Evolutionary conservation across 2,797 vertebrate species (phyloP).

Genomic region (Phalanger gymnotis): DNA sequence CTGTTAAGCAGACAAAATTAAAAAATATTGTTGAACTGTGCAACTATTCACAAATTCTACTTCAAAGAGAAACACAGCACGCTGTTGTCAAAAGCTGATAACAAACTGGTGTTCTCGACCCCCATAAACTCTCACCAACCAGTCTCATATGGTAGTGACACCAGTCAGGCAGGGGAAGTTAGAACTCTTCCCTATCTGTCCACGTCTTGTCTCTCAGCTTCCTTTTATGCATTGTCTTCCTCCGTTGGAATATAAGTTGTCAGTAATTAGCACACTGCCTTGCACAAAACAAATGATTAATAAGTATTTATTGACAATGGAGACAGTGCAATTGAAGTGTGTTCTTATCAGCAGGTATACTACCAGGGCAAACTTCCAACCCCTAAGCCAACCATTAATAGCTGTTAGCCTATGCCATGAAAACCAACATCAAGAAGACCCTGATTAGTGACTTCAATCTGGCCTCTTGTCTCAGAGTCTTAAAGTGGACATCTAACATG

Average conservation of each 20-base stretch:
- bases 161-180: no score
- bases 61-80: no score
- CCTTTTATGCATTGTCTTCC: no score
- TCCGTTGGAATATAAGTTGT: neutral
- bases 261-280: neutral
- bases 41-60: no score
- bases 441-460: neutral
- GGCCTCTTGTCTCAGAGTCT: neutral
- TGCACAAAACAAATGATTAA: neutral
- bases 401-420: neutral
- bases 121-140: no score
- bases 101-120: no score
- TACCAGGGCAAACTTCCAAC: neutral
- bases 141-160: no score
- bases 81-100: no score
- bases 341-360: neutral
- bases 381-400: neutral
- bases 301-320: neutral
- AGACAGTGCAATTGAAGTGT: neutral
- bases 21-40: no score
- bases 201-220: no score
- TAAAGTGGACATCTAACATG: neutral
- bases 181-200: no score
- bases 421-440: neutral
- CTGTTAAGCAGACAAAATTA: no score